Evolutionary conservation across 1,140 invertebrate species (phyloP).

Genomic region (Ceratosolen solmsi): DNA sequence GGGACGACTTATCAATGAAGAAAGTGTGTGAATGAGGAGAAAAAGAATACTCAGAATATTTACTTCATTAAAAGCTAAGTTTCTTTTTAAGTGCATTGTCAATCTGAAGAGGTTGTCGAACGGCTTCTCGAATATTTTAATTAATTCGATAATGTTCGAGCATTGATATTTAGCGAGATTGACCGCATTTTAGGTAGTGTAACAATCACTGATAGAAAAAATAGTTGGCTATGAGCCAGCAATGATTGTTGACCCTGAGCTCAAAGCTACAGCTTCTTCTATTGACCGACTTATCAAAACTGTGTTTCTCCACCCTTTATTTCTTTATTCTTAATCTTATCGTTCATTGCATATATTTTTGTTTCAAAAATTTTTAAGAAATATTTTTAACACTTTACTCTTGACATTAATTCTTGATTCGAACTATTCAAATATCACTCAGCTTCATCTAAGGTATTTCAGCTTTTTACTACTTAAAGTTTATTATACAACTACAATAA

Average conservation of each 20-base stretch:
- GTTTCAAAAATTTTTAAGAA: too few species aligned
- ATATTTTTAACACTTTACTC: too few species aligned
- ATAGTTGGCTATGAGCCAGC: slow-evolving; percentile 27
- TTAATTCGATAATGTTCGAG: not conserved
- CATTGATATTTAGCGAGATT: slow-evolving; percentile 28
- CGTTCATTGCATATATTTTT: too few species aligned
- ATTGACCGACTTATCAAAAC: not conserved
- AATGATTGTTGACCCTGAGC: slow-evolving; percentile 47
- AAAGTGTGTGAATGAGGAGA: not conserved
- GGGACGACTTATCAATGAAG: not conserved
- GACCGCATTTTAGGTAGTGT: not conserved
- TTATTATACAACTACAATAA: too few species aligned
- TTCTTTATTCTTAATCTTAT: too few species aligned
- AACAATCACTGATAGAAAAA: slow-evolving; percentile 6
- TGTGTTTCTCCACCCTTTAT: not conserved
- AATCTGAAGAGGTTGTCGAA: not conserved
- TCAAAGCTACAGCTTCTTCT: not conserved
- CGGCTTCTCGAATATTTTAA: slow-evolving; percentile 20
- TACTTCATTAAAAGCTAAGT: slow-evolving; percentile 14
- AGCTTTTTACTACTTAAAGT: too few species aligned
- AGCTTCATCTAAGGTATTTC: too few species aligned
- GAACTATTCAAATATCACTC: too few species aligned
- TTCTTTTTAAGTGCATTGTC: slow-evolving; percentile 9
- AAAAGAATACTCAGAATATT: not conserved
- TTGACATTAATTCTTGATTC: too few species aligned